Evolutionary conservation across 2,113 vertebrate species (phyloP).

Genomic region (Syrrhaptes paradoxus): DNA sequence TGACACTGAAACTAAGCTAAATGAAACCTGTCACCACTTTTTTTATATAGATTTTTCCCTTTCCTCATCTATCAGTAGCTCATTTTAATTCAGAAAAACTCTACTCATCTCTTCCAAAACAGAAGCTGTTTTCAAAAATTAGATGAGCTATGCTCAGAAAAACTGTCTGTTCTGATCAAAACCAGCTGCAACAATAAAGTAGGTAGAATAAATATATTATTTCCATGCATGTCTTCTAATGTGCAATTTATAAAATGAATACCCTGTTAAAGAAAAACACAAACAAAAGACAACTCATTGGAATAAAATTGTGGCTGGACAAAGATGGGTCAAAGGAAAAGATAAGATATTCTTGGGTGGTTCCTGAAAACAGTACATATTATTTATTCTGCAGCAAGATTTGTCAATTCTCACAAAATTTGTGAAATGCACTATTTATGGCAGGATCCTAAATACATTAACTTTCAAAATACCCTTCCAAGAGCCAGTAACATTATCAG

Average conservation of each 20-base stretch:
- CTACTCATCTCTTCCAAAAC: neutral
- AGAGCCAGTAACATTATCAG: neutral
- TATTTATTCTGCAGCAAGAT: neutral
- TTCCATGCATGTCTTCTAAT: neutral
- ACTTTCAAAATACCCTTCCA: neutral
- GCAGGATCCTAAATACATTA: neutral
- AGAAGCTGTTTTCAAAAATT: neutral
- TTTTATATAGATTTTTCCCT: neutral
- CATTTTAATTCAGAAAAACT: slow-evolving; percentile 14
- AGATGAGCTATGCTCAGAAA: neutral
- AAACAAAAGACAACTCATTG: neutral
- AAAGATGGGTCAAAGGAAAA: neutral
- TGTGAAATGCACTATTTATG: neutral
- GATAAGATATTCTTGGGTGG: neutral
- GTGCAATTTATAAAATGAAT: neutral
- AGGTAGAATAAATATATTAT: neutral
- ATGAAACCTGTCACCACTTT: neutral
- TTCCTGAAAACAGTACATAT: neutral
- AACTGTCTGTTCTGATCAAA: neutral
- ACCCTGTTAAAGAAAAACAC: neutral
- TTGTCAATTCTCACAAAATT: neutral
- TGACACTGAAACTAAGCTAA: neutral
- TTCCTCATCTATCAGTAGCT: neutral
- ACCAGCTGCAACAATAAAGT: neutral
- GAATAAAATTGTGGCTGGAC: neutral